Evolutionary conservation across 2,888 invertebrate genomes (phyloP).

Genomic region (Oxystoma pomonae): DNA sequence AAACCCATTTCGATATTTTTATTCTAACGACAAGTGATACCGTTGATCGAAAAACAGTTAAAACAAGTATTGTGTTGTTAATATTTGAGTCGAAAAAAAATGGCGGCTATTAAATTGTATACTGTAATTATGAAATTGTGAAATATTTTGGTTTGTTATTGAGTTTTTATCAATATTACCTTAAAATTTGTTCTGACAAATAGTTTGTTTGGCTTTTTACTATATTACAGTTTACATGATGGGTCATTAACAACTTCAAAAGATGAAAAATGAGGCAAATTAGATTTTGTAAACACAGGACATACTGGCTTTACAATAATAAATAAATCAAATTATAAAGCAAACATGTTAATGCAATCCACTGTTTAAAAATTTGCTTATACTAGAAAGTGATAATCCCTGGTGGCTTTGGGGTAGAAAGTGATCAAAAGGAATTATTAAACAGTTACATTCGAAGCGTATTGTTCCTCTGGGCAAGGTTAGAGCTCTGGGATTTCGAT

Average conservation of each 20-base stretch:
- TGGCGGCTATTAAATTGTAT: no score
- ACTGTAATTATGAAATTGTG: no score
- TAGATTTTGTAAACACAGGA: no score
- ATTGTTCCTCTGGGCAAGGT: neutral
- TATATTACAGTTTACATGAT: no score
- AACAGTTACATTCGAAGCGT: neutral
- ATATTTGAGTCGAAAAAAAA: no score
- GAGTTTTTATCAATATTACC: no score
- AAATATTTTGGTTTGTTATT: no score
- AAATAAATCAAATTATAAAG: neutral
- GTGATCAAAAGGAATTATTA: neutral
- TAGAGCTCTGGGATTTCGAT: neutral
- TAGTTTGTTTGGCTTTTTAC: no score
- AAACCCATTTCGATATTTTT: neutral
- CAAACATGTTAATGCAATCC: neutral
- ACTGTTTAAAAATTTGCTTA: neutral
- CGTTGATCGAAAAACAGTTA: neutral
- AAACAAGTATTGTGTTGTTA: neutral
- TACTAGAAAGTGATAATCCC: neutral
- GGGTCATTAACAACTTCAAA: no score
- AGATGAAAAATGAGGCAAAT: no score
- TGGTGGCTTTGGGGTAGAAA: neutral
- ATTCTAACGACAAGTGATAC: neutral
- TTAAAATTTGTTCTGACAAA: no score
- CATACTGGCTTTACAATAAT: no score